Evolutionary conservation across 92 coral and sea anemone species (phyloP).

Genomic region (Palythoa grandiflora): DNA sequence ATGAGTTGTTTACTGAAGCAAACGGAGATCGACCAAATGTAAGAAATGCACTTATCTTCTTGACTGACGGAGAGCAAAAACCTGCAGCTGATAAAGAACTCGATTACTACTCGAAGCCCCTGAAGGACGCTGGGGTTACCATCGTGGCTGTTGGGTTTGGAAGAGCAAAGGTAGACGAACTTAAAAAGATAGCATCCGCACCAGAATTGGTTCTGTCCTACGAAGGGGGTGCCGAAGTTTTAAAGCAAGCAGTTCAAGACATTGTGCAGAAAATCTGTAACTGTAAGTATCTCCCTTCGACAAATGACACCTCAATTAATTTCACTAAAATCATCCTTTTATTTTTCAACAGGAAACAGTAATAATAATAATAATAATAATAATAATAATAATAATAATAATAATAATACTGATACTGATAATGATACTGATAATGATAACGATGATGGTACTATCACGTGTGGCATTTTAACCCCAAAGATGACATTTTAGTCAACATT

Average conservation of each 20-base stretch:
- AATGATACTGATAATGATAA: no score
- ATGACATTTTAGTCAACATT: no score
- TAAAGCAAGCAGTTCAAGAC: slow-evolving; percentile 27
- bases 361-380: no score
- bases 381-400: no score
- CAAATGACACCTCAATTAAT: no score
- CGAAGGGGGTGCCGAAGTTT: slow-evolving; percentile 8
- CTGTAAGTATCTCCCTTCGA: slow-evolving; percentile 2
- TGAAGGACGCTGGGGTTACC: neutral
- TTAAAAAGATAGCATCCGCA: slow-evolving; percentile 10
- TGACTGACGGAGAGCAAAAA: slow-evolving; percentile 25
- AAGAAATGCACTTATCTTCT: slow-evolving; percentile 25
- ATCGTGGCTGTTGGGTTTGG: slow-evolving; percentile 39
- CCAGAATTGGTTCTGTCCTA: slow-evolving; percentile 10
- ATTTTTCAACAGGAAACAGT: no score
- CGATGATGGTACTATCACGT: no score
- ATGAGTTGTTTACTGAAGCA: neutral
- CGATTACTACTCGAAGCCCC: neutral
- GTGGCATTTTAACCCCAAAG: no score
- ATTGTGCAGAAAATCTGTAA: slow-evolving; percentile 22
- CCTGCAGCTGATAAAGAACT: neutral
- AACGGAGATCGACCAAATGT: slow-evolving; percentile 31
- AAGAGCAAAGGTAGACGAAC: neutral
- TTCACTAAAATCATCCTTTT: no score
- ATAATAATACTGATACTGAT: no score